phyloP scores from a whole-genome alignment of 2,797 vertebrate species.

The Cetoscarus ocellatus region DNA sequence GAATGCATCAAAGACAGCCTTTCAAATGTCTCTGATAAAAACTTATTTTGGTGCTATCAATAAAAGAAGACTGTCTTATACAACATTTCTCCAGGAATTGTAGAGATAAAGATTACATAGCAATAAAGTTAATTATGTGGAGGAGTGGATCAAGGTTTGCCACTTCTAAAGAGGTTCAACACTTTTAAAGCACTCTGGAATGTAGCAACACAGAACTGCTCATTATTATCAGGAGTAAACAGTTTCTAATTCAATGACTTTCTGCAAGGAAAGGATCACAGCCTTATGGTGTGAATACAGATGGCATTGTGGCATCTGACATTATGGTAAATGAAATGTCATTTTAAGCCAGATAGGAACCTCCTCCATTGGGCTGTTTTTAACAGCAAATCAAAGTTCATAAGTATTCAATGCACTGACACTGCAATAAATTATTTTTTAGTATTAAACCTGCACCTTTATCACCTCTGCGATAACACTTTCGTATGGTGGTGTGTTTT shows the following conservation, averaged over 20 bases:
- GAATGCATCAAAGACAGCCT: neutral
- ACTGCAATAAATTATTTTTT: neutral
- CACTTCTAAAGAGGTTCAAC: conserved; percentile 14
- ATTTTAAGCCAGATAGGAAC: no score
- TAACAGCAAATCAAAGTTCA: neutral
- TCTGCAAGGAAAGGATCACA: no score
- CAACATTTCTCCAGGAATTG: neutral
- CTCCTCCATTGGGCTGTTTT: neutral
- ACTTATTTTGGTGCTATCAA: no score
- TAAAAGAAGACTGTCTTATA: conserved; percentile 1
- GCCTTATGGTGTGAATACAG: no score
- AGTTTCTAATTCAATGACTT: neutral
- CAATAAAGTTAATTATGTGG: conserved; percentile 37
- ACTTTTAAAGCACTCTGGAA: conserved; percentile 30
- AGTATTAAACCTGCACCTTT: neutral
- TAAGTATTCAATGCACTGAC: neutral
- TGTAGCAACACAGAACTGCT: neutral
- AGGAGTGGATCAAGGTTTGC: conserved; percentile 23
- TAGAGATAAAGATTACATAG: conserved; percentile 35
- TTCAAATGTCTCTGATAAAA: no score
- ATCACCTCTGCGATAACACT: neutral
- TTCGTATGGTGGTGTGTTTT: neutral
- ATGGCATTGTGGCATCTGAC: no score
- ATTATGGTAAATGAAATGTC: no score
- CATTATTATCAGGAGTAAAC: conserved; percentile 24